Evolutionary conservation across 2,888 invertebrate genomes (phyloP).

Genomic region (Branchellion lobata): DNA sequence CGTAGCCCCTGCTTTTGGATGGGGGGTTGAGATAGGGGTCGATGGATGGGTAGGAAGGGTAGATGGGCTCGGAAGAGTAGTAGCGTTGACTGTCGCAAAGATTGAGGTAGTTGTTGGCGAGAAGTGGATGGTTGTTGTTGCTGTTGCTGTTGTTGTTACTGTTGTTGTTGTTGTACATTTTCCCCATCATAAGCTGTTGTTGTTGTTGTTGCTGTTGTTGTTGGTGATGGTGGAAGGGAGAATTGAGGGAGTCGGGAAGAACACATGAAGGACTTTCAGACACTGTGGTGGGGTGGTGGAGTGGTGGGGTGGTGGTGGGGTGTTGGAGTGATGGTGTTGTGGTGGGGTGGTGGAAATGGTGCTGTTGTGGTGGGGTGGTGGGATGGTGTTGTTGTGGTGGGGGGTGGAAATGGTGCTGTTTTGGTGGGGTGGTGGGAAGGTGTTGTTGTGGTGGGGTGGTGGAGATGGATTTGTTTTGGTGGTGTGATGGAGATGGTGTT

Average conservation of each 20-base stretch:
- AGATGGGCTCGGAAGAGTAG: conserved; percentile 35
- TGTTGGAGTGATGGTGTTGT: too few relatives aligned
- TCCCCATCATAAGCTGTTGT: conserved; percentile 35
- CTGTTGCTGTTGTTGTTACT: background rate
- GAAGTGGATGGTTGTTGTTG: background rate
- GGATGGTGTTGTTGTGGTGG: too few relatives aligned
- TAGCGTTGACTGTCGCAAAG: conserved; percentile 36
- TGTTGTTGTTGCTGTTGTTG: conserved; percentile 30
- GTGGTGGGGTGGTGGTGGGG: background rate
- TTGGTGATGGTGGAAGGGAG: conserved; percentile 16
- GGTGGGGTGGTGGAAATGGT: too few relatives aligned
- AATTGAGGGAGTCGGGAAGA: background rate
- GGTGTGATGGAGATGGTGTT: too few relatives aligned
- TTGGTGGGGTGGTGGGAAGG: too few relatives aligned
- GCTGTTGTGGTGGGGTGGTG: too few relatives aligned
- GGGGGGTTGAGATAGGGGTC: conserved; percentile 45
- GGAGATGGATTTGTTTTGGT: too few relatives aligned
- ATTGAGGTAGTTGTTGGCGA: conserved; percentile 35
- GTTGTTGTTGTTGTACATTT: conserved; percentile 11
- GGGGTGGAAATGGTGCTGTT: too few relatives aligned
- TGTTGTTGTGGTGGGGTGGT: too few relatives aligned
- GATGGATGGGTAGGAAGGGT: conserved; percentile 45
- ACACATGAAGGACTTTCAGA: background rate
- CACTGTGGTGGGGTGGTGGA: background rate
- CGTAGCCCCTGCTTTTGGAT: conserved; percentile 43